phyloP scores from a whole-genome alignment of 2,797 vertebrate species.

The Cygnus olor region DNA sequence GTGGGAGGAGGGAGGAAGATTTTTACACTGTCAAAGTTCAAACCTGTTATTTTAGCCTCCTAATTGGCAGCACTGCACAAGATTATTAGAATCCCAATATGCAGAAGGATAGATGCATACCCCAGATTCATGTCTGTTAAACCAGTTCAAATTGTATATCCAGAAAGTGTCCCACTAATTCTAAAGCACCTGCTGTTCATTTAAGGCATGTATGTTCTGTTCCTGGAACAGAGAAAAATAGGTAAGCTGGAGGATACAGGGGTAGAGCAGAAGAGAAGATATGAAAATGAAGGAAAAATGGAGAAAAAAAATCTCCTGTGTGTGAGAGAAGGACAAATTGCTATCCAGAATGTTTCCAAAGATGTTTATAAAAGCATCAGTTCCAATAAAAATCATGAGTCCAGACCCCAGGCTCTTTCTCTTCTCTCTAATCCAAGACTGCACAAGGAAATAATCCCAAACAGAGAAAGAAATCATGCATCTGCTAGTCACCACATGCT shows the following conservation, averaged over 20 bases:
- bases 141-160: not conserved
- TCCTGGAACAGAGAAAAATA: not conserved
- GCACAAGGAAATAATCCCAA: not conserved
- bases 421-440: not conserved
- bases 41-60: not conserved
- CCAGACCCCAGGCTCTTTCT: not conserved
- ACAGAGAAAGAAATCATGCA: not conserved
- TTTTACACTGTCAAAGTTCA: not conserved
- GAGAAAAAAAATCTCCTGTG: not conserved
- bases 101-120: not conserved
- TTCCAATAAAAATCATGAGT: not conserved
- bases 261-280: not conserved
- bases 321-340: not conserved
- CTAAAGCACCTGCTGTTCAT: not conserved
- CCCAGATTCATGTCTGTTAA: not conserved
- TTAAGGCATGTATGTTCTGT: not conserved
- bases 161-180: not conserved
- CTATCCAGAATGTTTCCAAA: not conserved
- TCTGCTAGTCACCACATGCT: not conserved
- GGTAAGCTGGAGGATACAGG: not conserved
- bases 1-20: not conserved
- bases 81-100: not conserved
- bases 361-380: not conserved
- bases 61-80: not conserved
- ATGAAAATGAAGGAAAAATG: not conserved